Conservation (phyloP, 2,113 vertebrate genomes). For the Gambusia affinis region DNA sequence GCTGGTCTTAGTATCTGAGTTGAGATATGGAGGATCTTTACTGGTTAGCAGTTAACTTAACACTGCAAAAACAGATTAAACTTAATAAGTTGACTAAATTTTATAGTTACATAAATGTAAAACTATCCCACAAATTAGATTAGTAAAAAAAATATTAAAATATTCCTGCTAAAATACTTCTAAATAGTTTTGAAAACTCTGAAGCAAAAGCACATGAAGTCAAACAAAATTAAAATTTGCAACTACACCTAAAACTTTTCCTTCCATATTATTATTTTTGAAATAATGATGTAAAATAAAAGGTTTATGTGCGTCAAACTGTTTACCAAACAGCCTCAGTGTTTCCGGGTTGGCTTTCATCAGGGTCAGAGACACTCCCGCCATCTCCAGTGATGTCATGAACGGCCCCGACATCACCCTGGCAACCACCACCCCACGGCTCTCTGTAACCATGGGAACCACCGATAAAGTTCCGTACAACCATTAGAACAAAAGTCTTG, state of each 20-base stretch:
- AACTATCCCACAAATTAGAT: not conserved
- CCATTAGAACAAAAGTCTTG: not conserved
- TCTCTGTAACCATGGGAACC: conserved; percentile 75
- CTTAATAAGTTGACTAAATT: not conserved
- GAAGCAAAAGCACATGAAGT: not conserved
- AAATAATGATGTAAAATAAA: not conserved
- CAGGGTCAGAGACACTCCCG: conserved; percentile 89
- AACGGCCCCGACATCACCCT: conserved; percentile 89
- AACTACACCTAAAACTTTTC: not conserved
- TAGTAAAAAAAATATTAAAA: not conserved
- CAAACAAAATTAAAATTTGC: not conserved
- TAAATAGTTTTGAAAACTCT: not conserved
- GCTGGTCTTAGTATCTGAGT: conserved; percentile 84
- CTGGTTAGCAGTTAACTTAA: not conserved
- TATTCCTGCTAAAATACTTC: too few species aligned
- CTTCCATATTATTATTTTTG: not conserved
- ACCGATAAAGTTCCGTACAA: not conserved
- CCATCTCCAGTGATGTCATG: conserved; percentile 97
- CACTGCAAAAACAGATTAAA: not conserved
- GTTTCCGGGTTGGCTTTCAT: conserved; percentile 82
- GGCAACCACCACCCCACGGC: conserved; percentile 74
- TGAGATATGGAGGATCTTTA: conserved; percentile 1
- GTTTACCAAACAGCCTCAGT: conserved; percentile 80
- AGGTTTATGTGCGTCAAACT: not conserved
- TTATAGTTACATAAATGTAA: not conserved